Evolutionary conservation across 37 sponge, comb jelly and placozoan genomes (phyloP).

Genomic region (Amphimedon queenslandica): DNA sequence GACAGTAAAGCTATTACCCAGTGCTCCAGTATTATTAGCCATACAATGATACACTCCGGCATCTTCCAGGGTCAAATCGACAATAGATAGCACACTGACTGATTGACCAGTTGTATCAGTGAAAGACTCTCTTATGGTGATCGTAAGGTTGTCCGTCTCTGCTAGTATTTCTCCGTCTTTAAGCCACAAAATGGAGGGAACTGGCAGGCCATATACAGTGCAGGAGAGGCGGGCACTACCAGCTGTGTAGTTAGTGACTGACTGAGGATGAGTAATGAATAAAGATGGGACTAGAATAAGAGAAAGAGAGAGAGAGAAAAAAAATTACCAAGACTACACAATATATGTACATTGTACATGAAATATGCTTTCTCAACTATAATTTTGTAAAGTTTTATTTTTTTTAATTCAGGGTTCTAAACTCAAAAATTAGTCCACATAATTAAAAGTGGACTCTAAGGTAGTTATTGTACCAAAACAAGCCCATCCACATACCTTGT

Average conservation of each 20-base stretch:
- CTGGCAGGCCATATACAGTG: background rate
- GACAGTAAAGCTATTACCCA: background rate
- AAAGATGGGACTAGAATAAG: background rate
- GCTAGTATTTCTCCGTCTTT: background rate
- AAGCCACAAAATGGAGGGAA: background rate
- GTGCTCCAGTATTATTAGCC: constrained; percentile 12
- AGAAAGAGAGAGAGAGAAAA: no score
- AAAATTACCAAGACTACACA: no score
- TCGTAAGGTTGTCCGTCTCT: background rate
- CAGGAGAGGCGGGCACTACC: background rate
- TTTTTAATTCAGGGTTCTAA: no score
- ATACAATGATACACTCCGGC: constrained; percentile 1
- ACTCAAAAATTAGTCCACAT: no score
- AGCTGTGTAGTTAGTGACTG: constrained; percentile 8
- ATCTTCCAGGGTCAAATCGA: background rate
- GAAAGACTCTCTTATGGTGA: background rate
- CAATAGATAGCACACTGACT: background rate
- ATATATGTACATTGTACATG: no score
- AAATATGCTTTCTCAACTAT: no score
- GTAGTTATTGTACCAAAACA: no score
- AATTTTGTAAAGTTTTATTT: no score
- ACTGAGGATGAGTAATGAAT: background rate
- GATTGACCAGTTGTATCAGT: background rate
- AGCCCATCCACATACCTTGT: background rate
- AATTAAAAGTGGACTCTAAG: no score